These are phyloP conservation scores for Anodontia alba DNA, from an alignment of 2,888 invertebrate species.

Conservation along the genomic window DNA sequence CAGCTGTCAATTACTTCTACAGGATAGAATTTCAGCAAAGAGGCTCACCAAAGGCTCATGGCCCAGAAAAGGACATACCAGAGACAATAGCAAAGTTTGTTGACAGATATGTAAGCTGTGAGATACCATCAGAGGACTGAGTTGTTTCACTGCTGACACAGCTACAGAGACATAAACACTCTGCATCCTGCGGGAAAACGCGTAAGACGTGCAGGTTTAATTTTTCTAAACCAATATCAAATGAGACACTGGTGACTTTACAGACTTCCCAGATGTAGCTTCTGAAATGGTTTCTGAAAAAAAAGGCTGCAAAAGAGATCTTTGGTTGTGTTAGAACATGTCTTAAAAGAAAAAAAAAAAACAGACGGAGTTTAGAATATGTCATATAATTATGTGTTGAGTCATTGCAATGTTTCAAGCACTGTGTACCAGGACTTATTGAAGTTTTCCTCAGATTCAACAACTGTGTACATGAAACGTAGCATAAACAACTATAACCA, in stretches of 20 bases:
- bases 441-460: neutral
- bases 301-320: neutral
- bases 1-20: too few species aligned
- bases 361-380: neutral
- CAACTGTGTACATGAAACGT: conserved; percentile 15
- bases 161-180: conserved; percentile 18
- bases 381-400: conserved; percentile 13
- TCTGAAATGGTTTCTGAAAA: too few species aligned
- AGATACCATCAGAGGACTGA: neutral
- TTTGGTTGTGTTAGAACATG: neutral
- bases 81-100: conserved; percentile 21
- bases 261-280: neutral
- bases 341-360: too few species aligned
- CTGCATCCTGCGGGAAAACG: conserved; percentile 22
- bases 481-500: conserved; percentile 34
- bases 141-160: conserved; percentile 9
- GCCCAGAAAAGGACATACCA: too few species aligned
- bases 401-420: conserved; percentile 2
- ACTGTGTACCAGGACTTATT: conserved; percentile 19
- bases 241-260: neutral
- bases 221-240: conserved; percentile 13
- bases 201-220: neutral
- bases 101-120: neutral
- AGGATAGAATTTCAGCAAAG: too few species aligned
- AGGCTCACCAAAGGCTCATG: too few species aligned